Evolutionary conservation across 2,888 invertebrate species (phyloP).

Genomic region (Operophtera brumata): DNA sequence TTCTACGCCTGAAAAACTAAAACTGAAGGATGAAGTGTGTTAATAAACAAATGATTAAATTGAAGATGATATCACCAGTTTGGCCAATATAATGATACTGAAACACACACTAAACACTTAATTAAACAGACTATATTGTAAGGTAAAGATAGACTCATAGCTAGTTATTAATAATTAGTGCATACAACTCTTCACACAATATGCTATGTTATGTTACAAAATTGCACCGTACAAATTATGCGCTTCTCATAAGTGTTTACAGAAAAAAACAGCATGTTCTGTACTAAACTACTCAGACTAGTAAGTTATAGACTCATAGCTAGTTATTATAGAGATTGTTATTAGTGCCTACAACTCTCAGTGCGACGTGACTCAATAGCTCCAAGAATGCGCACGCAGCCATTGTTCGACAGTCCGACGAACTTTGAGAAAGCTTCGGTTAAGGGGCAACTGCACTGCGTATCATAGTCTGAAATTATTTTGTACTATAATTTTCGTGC

Average conservation of each 20-base stretch:
- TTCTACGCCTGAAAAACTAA: too few relatives aligned
- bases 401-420: conserved; percentile 65
- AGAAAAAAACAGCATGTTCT: neutral
- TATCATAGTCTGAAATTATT: conserved; percentile 7
- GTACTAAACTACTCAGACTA: neutral
- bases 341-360: conserved; percentile 44
- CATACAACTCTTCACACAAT: neutral
- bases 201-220: neutral
- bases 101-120: too few relatives aligned
- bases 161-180: too few relatives aligned
- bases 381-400: conserved; percentile 49
- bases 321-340: conserved; percentile 31
- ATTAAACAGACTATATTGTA: too few relatives aligned
- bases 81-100: too few relatives aligned
- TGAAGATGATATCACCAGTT: too few relatives aligned
- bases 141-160: too few relatives aligned
- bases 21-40: too few relatives aligned
- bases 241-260: neutral
- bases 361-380: conserved; percentile 56
- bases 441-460: conserved; percentile 30
- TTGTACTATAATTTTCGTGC: too few relatives aligned
- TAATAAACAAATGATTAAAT: too few relatives aligned
- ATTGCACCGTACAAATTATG: neutral
- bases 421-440: conserved; percentile 59
- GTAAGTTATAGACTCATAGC: neutral